Base-by-base conservation (phyloP, 2,113 vertebrate genomes). In the Isurus oxyrinchus region DNA sequence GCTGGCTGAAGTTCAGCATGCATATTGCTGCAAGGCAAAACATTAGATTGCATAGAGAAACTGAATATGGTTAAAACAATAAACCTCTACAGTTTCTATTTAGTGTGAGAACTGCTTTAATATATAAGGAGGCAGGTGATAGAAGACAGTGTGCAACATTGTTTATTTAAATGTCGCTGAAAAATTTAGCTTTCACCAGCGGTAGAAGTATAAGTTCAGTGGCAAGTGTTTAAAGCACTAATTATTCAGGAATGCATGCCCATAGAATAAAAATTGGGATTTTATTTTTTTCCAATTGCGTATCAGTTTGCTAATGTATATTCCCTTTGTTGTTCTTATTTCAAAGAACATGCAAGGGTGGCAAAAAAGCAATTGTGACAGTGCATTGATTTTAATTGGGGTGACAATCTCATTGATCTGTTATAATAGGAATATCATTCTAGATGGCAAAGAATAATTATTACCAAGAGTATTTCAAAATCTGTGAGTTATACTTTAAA, bases 31-130 rank as follows among this genome's bases (percentile, higher is more conserved):
- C 31, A 57, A 91, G 25, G 27, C 44, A 95, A 31, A 95, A 72
- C 94, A 95, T 67, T 69, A 69, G 63, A 11, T 53, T 27, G 67
- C 66, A 95, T 35, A 72, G 25, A 72, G 40, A 72, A 72, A 40
- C 49, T 72, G 40, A 53, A 31, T 72, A 72, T 72, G 67, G 94
- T 95, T 95, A 95, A 53, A 95, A 95, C 21, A 95, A 95, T 95
- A 95, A 95, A 95, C 94, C 67, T 35, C 40, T 72, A 72, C 66
- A 72, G 10, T 27, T 95, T 95, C 63, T 67, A 69, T 69, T 95
- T 55, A 35, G 53, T 16, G 44, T 72, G 23, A 76, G 31, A 44
- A 72, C 49, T 61, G 55, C 55, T 59, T 55, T 59, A 91, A 91
- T 91, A 25, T 14, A 55, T 53, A 19, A 55, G 44, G 23, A 72